Evolutionary conservation across 2,113 vertebrate genomes (phyloP), one percentile per base, ranked within the genome.

Genomic region (Cnemophilus loriae): DNA sequence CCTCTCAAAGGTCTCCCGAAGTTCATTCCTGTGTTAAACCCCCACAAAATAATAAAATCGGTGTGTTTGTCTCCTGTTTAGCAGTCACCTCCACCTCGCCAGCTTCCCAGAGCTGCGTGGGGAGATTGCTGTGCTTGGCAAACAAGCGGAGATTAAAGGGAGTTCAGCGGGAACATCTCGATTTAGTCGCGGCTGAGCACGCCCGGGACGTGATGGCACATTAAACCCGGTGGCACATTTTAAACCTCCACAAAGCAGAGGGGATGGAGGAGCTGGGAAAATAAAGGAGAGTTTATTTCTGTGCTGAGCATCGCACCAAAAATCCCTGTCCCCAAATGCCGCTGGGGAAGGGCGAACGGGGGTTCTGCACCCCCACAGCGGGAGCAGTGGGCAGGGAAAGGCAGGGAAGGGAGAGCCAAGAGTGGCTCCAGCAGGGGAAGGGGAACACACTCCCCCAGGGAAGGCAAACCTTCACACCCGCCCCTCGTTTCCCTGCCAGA

Each of bases 111-210:
- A 49, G 65, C 95, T 55, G 52, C 68, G 44, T 2, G 26, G 53
- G 81, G 79, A 95, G 93, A 46, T 81, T 67, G 88, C 83, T 70
- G 77, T 41, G 60, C 95, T 89, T 64, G 90, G 92, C 92, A 97
- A 96, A 95, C 90, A 84, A 71, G 39, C 28, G 7, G 84, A 84
- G 85, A 94, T 92, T 94, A 84, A 73, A 90, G 79, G 5, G 18
- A 84, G 69, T 89, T 93, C 69, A 59, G 83, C 52, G 21, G 80
- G 89, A 95, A 89, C 92, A 89, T 92, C 92, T 93, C 80, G 71
- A 9, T 91, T 96, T 83, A 74, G 83, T 95, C 84, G 86, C 47
- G 73, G 79, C 86, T 52, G 75, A 93, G 88, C 68, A 11, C 15
- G 10, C 73, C 41, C 24, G 28, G 87, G 63, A 70, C 3, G 6